phyloP scores from a whole-genome alignment of 2,888 invertebrate genomes.

The Celastrina argiolus region DNA sequence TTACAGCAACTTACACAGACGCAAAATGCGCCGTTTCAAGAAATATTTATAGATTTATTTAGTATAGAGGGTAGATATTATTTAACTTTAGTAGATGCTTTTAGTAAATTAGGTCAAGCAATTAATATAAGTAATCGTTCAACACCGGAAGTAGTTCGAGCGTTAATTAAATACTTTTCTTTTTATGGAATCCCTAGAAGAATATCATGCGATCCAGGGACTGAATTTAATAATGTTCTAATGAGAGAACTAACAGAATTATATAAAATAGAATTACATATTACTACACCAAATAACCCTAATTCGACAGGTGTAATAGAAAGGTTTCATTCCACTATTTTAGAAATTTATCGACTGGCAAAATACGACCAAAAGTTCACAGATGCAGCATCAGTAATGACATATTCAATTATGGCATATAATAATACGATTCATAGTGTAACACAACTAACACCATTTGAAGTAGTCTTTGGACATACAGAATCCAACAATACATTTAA shows the following conservation, averaged over 20 bases:
- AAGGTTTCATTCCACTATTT: constrained; percentile 35
- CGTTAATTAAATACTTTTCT: constrained; percentile 31
- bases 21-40: constrained; percentile 32
- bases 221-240: constrained; percentile 39
- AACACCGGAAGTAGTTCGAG: constrained; percentile 28
- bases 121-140: constrained; percentile 26
- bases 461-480: constrained; percentile 37
- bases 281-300: constrained; percentile 34
- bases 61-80: constrained; percentile 28
- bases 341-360: constrained; percentile 37
- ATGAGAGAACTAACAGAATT: constrained; percentile 19
- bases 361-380: constrained; percentile 34
- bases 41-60: constrained; percentile 32
- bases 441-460: constrained; percentile 35
- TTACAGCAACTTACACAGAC: constrained; percentile 36
- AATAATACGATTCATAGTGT: constrained; percentile 35
- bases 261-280: constrained; percentile 36
- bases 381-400: constrained; percentile 36
- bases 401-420: constrained; percentile 36
- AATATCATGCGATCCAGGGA: constrained; percentile 36
- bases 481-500: constrained; percentile 31
- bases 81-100: constrained; percentile 32
- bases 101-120: constrained; percentile 34
- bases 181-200: constrained; percentile 34
- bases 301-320: constrained; percentile 36